A percentile compares a stretch with the other conserved stretches of the same genome.
Conservation (phyloP, 2,797 vertebrate genomes). For the Pantherophis vulpinus region DNA sequence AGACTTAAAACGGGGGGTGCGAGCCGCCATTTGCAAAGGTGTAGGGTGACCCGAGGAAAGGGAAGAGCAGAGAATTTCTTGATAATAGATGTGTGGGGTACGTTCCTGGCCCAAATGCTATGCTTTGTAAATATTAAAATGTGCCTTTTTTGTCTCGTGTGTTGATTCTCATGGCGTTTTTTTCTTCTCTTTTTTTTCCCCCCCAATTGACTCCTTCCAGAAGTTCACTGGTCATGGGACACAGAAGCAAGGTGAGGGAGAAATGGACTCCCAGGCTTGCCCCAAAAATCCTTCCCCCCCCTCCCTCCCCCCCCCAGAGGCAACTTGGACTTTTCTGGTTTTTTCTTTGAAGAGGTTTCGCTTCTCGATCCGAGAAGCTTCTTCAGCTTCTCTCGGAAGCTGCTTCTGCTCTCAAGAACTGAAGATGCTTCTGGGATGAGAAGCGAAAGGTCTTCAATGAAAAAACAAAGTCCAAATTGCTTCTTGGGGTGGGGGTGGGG, state of each 20-base stretch:
- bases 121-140: conserved; percentile 72
- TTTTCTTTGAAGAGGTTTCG: too few relatives aligned
- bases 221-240: conserved; percentile 1
- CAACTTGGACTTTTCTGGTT: too few relatives aligned
- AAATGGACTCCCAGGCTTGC: background rate
- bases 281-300: too few relatives aligned
- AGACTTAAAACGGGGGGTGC: conserved; percentile 4
- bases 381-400: too few relatives aligned
- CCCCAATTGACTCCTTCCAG: conserved; percentile 21
- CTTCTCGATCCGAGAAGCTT: too few relatives aligned
- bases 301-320: too few relatives aligned
- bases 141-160: conserved; percentile 73
- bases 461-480: too few relatives aligned
- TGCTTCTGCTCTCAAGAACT: too few relatives aligned
- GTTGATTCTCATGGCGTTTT: conserved; percentile 62
- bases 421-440: too few relatives aligned
- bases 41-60: conserved; percentile 52
- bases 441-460: too few relatives aligned
- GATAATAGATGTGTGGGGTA: conserved; percentile 66
- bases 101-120: conserved; percentile 69
- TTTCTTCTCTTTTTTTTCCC: background rate
- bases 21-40: conserved; percentile 61
- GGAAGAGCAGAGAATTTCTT: conserved; percentile 61
- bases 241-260: conserved; percentile 31
- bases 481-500: too few relatives aligned